phyloP scores from a whole-genome alignment of 2,113 vertebrate genomes.

The Anhinga anhinga region DNA sequence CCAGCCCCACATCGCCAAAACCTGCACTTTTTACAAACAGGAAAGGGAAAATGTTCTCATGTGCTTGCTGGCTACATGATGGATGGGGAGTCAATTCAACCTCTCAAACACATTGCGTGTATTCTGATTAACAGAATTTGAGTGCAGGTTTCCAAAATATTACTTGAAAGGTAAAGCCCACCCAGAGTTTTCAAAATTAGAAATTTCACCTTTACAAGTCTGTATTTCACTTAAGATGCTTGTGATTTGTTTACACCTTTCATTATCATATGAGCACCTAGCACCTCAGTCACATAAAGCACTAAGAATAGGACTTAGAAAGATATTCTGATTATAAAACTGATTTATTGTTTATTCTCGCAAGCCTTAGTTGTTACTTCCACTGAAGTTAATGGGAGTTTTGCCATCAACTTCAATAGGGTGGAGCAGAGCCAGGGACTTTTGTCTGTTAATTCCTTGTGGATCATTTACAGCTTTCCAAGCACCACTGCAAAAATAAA shows the following conservation, averaged over 20 bases:
- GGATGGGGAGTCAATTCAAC: not conserved
- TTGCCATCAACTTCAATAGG: constrained; percentile 25
- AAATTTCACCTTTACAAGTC: not conserved
- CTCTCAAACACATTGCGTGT: not conserved
- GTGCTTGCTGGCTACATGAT: not conserved
- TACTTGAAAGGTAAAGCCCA: not conserved
- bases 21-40: not conserved
- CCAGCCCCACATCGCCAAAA: not conserved
- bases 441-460: constrained; percentile 57
- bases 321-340: not conserved
- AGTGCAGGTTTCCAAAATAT: not conserved
- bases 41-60: not conserved
- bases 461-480: constrained; percentile 63
- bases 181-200: not conserved
- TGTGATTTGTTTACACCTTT: not conserved
- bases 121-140: not conserved
- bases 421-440: constrained; percentile 40
- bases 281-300: not conserved
- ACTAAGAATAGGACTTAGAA: not conserved
- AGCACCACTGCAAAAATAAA: constrained; percentile 62
- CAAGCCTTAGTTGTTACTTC: not conserved
- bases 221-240: not conserved
- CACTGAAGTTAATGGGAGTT: constrained; percentile 36
- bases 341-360: not conserved
- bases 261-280: not conserved